Percentiles rank a stretch among this genome's conserved stretches.
Evolutionary conservation across 2,113 vertebrate genomes (phyloP).

Genomic region (Pelobates fuscus): DNA sequence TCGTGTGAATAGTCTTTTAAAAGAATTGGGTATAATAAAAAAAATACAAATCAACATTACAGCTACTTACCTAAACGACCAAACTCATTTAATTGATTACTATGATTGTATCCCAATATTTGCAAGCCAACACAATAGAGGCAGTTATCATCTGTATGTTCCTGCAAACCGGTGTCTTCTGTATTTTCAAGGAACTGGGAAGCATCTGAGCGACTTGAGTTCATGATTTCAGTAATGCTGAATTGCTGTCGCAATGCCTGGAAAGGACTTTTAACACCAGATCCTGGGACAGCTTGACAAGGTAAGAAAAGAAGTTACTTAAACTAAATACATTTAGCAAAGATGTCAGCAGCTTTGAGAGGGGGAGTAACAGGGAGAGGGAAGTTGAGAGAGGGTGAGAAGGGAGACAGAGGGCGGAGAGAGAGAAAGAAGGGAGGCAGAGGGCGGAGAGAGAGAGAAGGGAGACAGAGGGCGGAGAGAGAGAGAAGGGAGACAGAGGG

Average conservation of each 20-base stretch:
- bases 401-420: no score
- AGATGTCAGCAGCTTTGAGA: not conserved
- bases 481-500: no score
- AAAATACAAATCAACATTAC: no score
- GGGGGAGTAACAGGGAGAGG: no score
- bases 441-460: no score
- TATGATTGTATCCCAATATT: constrained; percentile 83
- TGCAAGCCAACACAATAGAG: constrained; percentile 91
- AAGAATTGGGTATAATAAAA: no score
- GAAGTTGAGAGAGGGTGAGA: no score
- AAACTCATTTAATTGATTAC: constrained; percentile 78
- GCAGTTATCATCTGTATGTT: constrained; percentile 93
- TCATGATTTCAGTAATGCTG: constrained; percentile 95
- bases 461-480: no score
- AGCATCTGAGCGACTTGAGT: constrained; percentile 80
- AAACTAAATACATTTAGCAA: no score
- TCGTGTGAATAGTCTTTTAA: no score
- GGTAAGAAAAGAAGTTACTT: not conserved
- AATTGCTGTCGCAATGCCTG: constrained; percentile 89
- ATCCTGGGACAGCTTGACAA: constrained; percentile 67
- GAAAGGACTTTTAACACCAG: constrained; percentile 74
- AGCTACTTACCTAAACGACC: constrained; percentile 78
- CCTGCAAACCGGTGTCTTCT: constrained; percentile 93
- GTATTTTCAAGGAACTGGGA: constrained; percentile 80
- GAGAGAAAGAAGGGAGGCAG: no score